Evolutionary conservation across 2,888 invertebrate genomes (phyloP).

Genomic region (Ditylenchus weischeri): DNA sequence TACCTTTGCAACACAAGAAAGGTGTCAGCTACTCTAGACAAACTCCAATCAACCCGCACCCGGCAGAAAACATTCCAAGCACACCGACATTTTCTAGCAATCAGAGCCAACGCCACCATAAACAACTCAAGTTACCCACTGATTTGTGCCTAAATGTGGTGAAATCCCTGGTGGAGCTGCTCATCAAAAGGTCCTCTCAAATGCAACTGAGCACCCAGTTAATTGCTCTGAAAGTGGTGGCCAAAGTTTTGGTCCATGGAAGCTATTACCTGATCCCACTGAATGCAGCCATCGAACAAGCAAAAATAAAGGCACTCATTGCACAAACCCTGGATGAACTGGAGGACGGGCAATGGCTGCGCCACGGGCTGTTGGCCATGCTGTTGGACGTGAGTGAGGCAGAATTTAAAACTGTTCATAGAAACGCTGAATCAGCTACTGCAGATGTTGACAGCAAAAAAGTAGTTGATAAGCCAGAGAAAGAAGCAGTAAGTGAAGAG

Average conservation of each 20-base stretch:
- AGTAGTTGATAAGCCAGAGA: too few species aligned
- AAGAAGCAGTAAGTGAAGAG: too few species aligned
- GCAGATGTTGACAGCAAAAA: too few species aligned
- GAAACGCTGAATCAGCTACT: not conserved
- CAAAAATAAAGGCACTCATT: not conserved
- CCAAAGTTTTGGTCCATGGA: constrained; percentile 5
- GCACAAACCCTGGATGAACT: not conserved
- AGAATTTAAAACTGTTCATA: not conserved
- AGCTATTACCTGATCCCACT: constrained; percentile 8
- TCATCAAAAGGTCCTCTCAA: constrained; percentile 3
- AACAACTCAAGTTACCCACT: not conserved
- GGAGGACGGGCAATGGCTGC: constrained; percentile 2
- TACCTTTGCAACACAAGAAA: too few species aligned
- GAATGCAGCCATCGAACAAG: not conserved
- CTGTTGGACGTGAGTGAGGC: constrained; percentile 3
- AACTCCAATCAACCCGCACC: not conserved
- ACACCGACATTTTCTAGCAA: constrained; percentile 2
- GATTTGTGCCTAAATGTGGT: not conserved
- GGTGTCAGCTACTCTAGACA: too few species aligned
- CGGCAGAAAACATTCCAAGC: not conserved
- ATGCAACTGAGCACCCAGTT: not conserved
- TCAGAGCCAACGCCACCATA: not conserved
- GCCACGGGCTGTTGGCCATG: constrained; percentile 2
- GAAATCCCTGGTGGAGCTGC: not conserved
- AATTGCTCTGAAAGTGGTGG: constrained; percentile 8